Evolutionary conservation across 2,888 invertebrate genomes (phyloP).

Genomic region (Gortyna flavago): DNA sequence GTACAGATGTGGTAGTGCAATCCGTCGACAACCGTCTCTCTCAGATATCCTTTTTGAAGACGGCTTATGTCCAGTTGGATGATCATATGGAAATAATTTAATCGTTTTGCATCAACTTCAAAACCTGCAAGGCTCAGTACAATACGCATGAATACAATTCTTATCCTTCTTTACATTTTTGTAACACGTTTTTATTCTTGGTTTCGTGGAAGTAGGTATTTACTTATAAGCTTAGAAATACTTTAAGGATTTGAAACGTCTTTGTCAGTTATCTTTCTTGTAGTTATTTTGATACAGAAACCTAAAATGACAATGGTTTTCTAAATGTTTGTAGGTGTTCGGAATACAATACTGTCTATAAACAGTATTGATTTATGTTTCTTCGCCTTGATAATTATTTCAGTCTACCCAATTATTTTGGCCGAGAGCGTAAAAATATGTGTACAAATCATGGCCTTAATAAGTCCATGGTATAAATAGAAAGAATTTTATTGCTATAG

Average conservation of each 20-base stretch:
- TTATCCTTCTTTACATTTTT: conserved; percentile 8
- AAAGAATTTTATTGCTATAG: conserved; percentile 16
- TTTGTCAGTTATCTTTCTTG: conserved; percentile 15
- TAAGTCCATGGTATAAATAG: too few relatives aligned
- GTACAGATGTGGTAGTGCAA: neutral
- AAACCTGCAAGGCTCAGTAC: conserved; percentile 20
- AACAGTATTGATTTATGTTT: conserved; percentile 9
- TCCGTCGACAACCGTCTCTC: neutral
- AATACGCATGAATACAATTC: conserved; percentile 17
- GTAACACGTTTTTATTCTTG: neutral
- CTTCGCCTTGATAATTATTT: conserved; percentile 2
- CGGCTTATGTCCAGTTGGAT: conserved; percentile 33
- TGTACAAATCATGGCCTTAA: too few relatives aligned
- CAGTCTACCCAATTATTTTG: neutral
- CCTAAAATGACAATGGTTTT: conserved; percentile 3
- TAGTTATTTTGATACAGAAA: conserved; percentile 26
- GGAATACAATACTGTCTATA: conserved; percentile 1
- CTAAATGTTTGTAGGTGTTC: conserved; percentile 23
- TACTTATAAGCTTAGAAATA: conserved; percentile 8
- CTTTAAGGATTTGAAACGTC: conserved; percentile 8
- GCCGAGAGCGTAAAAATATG: neutral
- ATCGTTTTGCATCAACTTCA: conserved; percentile 16
- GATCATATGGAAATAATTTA: neutral
- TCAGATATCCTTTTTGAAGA: conserved; percentile 21
- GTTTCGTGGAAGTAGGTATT: neutral